These are phyloP conservation scores for Himantopus leucocephalus DNA, from an alignment of 2,113 vertebrate genomes.

Conservation along the genomic window DNA sequence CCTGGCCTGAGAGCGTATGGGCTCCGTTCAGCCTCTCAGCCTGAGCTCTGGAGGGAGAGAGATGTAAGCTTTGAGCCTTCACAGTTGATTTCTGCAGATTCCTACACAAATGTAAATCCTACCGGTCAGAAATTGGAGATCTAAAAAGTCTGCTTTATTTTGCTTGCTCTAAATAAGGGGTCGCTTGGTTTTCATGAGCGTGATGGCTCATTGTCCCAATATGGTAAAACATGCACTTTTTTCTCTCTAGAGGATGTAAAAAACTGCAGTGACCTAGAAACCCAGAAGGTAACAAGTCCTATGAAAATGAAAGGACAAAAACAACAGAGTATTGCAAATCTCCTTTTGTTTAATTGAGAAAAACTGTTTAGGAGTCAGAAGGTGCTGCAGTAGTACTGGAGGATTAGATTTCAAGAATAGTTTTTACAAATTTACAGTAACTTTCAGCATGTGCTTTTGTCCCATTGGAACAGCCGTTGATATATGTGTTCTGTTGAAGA, in stretches of 20 bases:
- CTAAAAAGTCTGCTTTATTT: background rate
- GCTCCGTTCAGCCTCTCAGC: background rate
- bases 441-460: constrained; percentile 1
- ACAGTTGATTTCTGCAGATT: background rate
- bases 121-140: background rate
- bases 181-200: background rate
- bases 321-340: background rate
- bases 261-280: background rate
- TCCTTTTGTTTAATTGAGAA: background rate
- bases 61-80: background rate
- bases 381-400: background rate
- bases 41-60: background rate
- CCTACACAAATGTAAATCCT: background rate
- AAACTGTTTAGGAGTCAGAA: background rate
- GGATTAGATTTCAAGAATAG: background rate
- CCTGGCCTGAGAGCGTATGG: background rate
- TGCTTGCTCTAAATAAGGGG: background rate
- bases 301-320: background rate
- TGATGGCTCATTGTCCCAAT: background rate
- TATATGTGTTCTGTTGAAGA: background rate
- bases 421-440: constrained; percentile 5
- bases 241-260: background rate
- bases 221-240: background rate
- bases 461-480: background rate
- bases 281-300: background rate